Base-by-base conservation (phyloP, 2,888 invertebrate species). In the Ormyrus rosae region DNA sequence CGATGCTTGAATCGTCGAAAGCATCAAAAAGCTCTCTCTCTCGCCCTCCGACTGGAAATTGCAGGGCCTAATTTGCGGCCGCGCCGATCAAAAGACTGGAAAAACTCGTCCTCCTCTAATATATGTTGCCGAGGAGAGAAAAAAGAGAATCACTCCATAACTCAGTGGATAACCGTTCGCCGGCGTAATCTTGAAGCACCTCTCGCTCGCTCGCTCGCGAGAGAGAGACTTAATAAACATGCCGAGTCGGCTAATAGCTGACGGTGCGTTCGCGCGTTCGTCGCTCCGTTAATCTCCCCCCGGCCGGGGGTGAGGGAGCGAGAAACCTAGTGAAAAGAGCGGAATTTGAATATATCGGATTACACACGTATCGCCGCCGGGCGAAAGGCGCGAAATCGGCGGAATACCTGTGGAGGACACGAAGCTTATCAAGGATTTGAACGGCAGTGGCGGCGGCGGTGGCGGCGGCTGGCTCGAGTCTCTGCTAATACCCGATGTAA, bases 401-500 rank as follows among this genome's bases (percentile, higher is more conserved):
- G 34, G 48, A 80, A 74, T 81, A 78, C 78, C 81, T 72, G 81
- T 63, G 50, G 63, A 56, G 48, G 60, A 19, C 11, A 7, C 58
- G 63, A 80, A 82, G 84, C 85, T 85, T 85, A 85, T 85, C 85
- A 82, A 82, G 84, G 85, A 85, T 85, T 85, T 85, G 81, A 83
- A n/a, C 34, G 45, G 74, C 53, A 19, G 71, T 53, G n/a, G 76
- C 61, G 11, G 69, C 64, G 11, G 69, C 64, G 50, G 56, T 45
- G 45, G 60, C 60, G 51, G 58, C 48, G 34, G 76, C 67, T 53
- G 51, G 77, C 74, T 70, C 74, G 55, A 74, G 70, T 60, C 76
- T 58, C 76, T 58, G 70, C 80, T 82, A 82, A 82, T 82, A 80
- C 82, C 89, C 85, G 58, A 78, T 87, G 88, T 89, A 90, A 90